Percentiles rank a stretch among this genome's conserved stretches.
These are phyloP conservation scores for Drosophila pachea DNA, from an alignment of 1,140 invertebrate genomes.

Conservation along the genomic window DNA sequence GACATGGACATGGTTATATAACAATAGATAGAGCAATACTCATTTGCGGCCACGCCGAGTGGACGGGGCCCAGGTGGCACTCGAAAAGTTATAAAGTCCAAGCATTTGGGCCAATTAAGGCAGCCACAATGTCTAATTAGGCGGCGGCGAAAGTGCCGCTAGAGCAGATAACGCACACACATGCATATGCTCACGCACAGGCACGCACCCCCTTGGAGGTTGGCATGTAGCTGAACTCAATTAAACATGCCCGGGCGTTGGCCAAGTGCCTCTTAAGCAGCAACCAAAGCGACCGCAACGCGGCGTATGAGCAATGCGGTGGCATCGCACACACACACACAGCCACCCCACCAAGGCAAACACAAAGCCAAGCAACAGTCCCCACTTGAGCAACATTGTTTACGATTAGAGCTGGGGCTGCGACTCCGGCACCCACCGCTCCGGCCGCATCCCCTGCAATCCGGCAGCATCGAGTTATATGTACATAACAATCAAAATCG, in stretches of 20 bases:
- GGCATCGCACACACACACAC: neutral
- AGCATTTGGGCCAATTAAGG: slow-evolving; percentile 60
- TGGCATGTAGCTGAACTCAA: slow-evolving; percentile 37
- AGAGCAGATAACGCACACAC: slow-evolving; percentile 61
- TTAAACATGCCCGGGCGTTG: slow-evolving; percentile 55
- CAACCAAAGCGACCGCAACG: slow-evolving; percentile 48
- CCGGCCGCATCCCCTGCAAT: slow-evolving; percentile 47
- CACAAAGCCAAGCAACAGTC: slow-evolving; percentile 39
- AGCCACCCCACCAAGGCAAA: slow-evolving; percentile 34
- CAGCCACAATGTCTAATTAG: slow-evolving; percentile 69
- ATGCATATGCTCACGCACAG: slow-evolving; percentile 1
- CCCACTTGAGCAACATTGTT: slow-evolving; percentile 55
- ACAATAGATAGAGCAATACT: slow-evolving; percentile 54
- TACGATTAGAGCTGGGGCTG: slow-evolving; percentile 37
- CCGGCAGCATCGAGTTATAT: slow-evolving; percentile 52
- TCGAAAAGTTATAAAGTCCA: slow-evolving; percentile 69
- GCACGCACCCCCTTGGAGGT: neutral
- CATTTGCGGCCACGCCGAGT: slow-evolving; percentile 46
- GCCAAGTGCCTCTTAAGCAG: slow-evolving; percentile 58
- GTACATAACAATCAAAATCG: slow-evolving; percentile 66
- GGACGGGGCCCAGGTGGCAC: slow-evolving; percentile 36
- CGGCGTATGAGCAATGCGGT: slow-evolving; percentile 65
- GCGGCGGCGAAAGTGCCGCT: slow-evolving; percentile 57
- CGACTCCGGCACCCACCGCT: slow-evolving; percentile 9
- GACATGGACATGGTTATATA: neutral